Base-by-base conservation (phyloP, 2,888 invertebrate genomes). In the Stenurella melanura region DNA sequence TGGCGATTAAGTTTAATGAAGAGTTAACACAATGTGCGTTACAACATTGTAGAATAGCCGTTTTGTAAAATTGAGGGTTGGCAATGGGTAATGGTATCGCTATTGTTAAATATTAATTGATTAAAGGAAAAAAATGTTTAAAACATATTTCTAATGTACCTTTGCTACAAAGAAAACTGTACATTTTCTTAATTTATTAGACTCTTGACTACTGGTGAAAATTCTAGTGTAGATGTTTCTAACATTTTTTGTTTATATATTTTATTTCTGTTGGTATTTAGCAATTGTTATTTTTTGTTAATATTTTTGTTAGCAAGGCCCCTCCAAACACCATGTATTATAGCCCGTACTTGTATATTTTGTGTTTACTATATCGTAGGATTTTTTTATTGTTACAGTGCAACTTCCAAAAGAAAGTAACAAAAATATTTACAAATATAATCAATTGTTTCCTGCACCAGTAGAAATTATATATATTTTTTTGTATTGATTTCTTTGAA, bases 381-480 rank as follows among this genome's bases (percentile, higher is more conserved):
- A 80, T 73, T 82, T 83, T 42, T 83, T 80, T 83, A 80, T 82
- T 85, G 81, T 84, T 80, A 78, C 85, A 85, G 84, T 86, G 85
- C 85, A 86, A 85, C 84, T 85, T 84, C 81, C 81, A 74, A 78
- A 80, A 78, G 9, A 75, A 77, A 50, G 5, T 85, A 84, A 85
- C 85, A 85, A 86, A 86, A 85, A 85, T 86, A 85, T 86, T 85
- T 83, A 80, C 84, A 84, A 84, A 83, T 80, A 73, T 81, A 82
- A 82, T 83, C 83, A 84, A 81, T 86, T 85, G 85, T 85, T 85
- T 83, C 81, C 80, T 79, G 84, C 86, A 84, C 86, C 87, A 87
- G 86, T 86, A 87, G 86, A 85, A 86, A 87, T 86, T 86, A 86
- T 85, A 87, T 86, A 85, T 86, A 86, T 86, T 87, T 87, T 86